phyloP scores from a whole-genome alignment of 2,797 vertebrate species.

The Typhlichthys eigenmanni region DNA sequence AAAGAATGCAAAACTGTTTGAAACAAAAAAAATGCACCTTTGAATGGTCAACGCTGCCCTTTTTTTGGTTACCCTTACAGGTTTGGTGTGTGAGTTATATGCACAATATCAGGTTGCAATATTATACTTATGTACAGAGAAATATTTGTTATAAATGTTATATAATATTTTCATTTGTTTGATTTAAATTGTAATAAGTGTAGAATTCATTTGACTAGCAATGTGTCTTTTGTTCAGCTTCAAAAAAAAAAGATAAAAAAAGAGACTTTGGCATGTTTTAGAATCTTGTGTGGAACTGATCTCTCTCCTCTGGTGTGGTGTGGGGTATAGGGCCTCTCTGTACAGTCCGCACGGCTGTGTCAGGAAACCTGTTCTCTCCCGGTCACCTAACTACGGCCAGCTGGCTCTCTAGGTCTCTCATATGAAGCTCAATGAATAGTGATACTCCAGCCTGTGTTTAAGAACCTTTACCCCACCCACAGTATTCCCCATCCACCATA shows the following conservation, averaged over 20 bases:
- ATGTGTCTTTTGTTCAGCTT: constrained; percentile 69
- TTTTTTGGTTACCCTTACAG: constrained; percentile 53
- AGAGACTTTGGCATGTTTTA: constrained; percentile 71
- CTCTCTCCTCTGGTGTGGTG: constrained; percentile 47
- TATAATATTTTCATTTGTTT: constrained; percentile 69
- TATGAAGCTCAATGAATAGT: constrained; percentile 61
- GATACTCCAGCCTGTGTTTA: constrained; percentile 60
- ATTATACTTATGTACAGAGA: constrained; percentile 78
- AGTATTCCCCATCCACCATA: constrained; percentile 58
- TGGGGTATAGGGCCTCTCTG: constrained; percentile 62
- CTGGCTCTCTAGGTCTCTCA: constrained; percentile 49
- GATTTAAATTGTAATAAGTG: constrained; percentile 69
- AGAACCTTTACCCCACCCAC: constrained; percentile 51
- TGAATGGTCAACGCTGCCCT: constrained; percentile 58
- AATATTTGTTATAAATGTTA: constrained; percentile 68
- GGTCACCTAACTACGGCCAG: constrained; percentile 21
- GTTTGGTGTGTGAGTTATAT: constrained; percentile 77
- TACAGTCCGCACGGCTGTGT: constrained; percentile 58
- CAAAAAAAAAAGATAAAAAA: constrained; percentile 39
- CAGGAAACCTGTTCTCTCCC: constrained; percentile 31
- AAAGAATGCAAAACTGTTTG: constrained; percentile 53
- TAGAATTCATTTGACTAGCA: constrained; percentile 68
- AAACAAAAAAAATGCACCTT: constrained; percentile 42
- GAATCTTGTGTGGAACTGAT: constrained; percentile 55
- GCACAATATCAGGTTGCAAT: constrained; percentile 86